These are phyloP conservation scores for Rhynchophorus ferrugineus DNA, from an alignment of 1,140 invertebrate genomes.

Conservation along the genomic window DNA sequence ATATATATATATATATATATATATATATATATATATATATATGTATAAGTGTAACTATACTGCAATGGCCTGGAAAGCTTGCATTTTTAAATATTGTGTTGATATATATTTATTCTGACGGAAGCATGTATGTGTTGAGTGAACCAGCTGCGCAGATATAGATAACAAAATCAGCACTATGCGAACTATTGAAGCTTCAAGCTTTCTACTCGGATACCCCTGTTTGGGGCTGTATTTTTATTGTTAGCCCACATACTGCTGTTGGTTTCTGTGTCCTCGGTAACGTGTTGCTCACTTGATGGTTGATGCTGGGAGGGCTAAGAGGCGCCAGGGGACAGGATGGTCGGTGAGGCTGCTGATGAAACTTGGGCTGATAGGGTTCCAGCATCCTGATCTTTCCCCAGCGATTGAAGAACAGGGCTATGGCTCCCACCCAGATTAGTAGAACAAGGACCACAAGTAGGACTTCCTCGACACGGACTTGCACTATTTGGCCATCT, in stretches of 20 bases:
- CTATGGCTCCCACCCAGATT: slow-evolving; percentile 70
- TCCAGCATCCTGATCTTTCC: slow-evolving; percentile 77
- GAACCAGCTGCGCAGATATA: no score
- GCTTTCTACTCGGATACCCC: neutral
- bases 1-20: no score
- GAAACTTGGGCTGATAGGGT: slow-evolving; percentile 74
- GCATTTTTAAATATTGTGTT: no score
- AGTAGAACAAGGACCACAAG: slow-evolving; percentile 67
- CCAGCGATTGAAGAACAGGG: slow-evolving; percentile 77
- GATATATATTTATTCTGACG: no score
- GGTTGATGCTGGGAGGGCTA: slow-evolving; percentile 36
- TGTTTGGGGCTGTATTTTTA: neutral
- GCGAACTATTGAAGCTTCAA: neutral
- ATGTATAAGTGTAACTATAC: no score
- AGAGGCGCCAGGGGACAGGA: slow-evolving; percentile 59
- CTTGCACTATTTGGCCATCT: slow-evolving; percentile 26
- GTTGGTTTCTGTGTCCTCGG: slow-evolving; percentile 23
- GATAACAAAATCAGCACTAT: neutral
- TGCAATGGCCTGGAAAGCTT: no score
- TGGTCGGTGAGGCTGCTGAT: slow-evolving; percentile 58
- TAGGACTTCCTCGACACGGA: slow-evolving; percentile 67
- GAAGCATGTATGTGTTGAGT: no score
- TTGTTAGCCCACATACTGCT: slow-evolving; percentile 5
- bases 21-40: no score
- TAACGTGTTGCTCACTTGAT: slow-evolving; percentile 35